Evolutionary conservation across 1,140 invertebrate species (phyloP), one percentile per base, ranked within the genome.

Genomic region (Lepidurus couesii): DNA sequence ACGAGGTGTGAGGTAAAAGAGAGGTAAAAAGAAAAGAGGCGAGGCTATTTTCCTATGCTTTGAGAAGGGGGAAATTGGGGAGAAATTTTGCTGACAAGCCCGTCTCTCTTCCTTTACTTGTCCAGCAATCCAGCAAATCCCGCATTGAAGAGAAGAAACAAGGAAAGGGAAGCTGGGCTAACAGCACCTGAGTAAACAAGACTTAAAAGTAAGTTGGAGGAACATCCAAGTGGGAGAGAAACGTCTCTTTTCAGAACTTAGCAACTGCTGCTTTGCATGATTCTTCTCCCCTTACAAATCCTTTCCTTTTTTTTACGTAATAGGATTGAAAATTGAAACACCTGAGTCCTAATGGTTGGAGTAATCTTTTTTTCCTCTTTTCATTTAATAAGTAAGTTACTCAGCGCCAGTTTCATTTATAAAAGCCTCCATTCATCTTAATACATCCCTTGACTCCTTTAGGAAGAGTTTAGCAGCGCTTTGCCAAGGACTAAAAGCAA

Each of bases 81-180:
- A 65, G 53, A 65, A 21, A n/a, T 65, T 65, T 65, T 65, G 53
- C 53, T 65, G 53, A 65, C 53, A 65, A 65, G 53, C n/a, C 47
- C 53, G 16, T 65, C 21, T 21, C 21, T 65, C 16, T 65, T 65
- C 16, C 53, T 65, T 65, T 34, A 34, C 34, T 34, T 34, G 34
- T 65, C 53, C 53, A 65, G 21, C n/a, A 65, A 65, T 65, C 16
- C n/a, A 7, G 4, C 47, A 65, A 26, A 65, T 65, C 47, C 47
- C 13, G 47, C 47, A 11, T 13, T 65, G 47, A 1, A 65, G 53
- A 65, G 53, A 13, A 65, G 21, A 65, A 65, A 65, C 53, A 65
- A 47, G 53, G 21, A 21, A 65, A 21, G n/a, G 16, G 34, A 34
- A 34, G 53, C 3, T 65, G 53, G 53, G 53, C 13, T 65, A 65